Percentiles rank a stretch among this genome's conserved stretches.
Conservation (phyloP, 2,113 vertebrate species). For the Leptodactylus fuscus region DNA sequence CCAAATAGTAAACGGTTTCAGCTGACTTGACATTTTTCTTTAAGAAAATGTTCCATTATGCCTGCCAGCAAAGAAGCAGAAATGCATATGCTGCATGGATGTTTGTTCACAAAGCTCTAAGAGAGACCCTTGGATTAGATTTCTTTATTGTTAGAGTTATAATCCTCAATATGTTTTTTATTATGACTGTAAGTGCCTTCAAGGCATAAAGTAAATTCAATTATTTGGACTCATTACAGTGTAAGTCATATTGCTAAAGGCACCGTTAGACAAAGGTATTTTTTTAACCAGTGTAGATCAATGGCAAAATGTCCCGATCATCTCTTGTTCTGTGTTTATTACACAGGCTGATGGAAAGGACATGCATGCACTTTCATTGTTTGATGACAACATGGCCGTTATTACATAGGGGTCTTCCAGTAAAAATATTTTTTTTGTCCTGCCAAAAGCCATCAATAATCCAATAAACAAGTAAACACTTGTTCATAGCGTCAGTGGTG, state of each 20-base stretch:
- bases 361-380: no score
- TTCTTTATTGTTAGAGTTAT: not conserved
- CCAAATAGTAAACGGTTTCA: conserved; percentile 36
- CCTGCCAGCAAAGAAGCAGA: conserved; percentile 27
- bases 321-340: no score
- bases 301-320: no score
- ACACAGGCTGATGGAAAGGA: no score
- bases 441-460: no score
- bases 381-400: no score
- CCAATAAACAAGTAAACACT: no score
- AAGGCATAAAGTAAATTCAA: conserved; percentile 2
- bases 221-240: not conserved
- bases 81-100: conserved; percentile 37
- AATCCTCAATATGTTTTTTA: conserved; percentile 16
- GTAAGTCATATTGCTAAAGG: not conserved
- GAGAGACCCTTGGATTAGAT: not conserved
- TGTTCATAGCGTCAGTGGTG: no score
- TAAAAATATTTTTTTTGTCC: no score
- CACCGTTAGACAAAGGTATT: no score
- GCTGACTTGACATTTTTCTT: conserved; percentile 39
- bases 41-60: conserved; percentile 42
- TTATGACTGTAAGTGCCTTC: conserved; percentile 4
- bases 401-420: no score
- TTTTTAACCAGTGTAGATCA: no score
- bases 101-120: not conserved